phyloP scores from a whole-genome alignment of 2,797 vertebrate genomes.

The Muscicapa striata region DNA sequence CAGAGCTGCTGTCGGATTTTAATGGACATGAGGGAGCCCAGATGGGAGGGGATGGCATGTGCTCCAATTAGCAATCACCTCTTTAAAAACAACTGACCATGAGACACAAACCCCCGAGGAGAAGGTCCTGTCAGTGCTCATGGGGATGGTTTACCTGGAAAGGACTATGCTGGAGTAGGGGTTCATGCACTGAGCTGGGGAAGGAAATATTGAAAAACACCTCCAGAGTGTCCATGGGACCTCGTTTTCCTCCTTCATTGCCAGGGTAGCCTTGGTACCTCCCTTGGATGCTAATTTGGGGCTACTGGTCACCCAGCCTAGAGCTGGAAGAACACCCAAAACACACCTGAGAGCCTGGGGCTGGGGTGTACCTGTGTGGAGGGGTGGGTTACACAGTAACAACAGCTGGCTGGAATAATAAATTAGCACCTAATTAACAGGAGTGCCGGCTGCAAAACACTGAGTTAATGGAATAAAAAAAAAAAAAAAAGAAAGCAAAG shows the following conservation, averaged over 20 bases:
- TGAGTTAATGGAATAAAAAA: constrained; percentile 14
- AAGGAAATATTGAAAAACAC: not conserved
- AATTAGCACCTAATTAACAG: constrained; percentile 60
- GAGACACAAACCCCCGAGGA: not conserved
- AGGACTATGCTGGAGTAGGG: not conserved
- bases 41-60: not conserved
- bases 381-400: not conserved
- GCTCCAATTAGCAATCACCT: not conserved
- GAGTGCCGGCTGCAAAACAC: constrained; percentile 2
- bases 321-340: not conserved
- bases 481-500: not conserved
- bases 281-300: not conserved
- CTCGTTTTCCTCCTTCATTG: not conserved
- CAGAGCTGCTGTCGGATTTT: not conserved
- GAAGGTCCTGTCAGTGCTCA: not conserved
- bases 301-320: not conserved
- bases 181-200: not conserved
- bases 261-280: not conserved
- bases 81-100: not conserved
- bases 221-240: fast-evolving
- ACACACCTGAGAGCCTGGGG: not conserved
- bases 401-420: constrained; percentile 27
- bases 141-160: not conserved
- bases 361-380: not conserved
- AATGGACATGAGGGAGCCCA: not conserved